These are phyloP conservation scores for Macrobrachium rosenbergii DNA, from an alignment of 1,140 invertebrate genomes.

Conservation along the genomic window DNA sequence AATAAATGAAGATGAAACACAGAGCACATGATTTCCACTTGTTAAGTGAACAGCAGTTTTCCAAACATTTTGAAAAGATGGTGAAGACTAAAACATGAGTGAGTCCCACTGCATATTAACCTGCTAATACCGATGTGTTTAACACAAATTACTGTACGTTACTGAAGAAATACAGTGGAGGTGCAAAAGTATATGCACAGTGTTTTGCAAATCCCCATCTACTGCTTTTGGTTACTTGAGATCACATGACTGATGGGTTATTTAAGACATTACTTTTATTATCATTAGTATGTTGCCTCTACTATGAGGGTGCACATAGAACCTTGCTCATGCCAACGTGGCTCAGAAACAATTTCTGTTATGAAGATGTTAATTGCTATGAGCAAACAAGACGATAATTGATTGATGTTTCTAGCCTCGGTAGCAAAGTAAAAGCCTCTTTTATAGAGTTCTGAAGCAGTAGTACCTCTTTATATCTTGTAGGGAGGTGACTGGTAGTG, in stretches of 20 bases:
- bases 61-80: neutral
- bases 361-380: conserved; percentile 1
- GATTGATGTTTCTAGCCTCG: conserved; percentile 52
- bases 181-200: too few relatives aligned
- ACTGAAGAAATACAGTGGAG: too few relatives aligned
- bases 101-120: too few relatives aligned
- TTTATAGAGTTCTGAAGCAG: conserved; percentile 48
- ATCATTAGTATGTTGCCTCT: conserved; percentile 14
- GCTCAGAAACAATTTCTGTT: conserved; percentile 50
- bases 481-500: conserved; percentile 50
- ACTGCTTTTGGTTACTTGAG: too few relatives aligned
- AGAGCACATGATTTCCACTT: conserved; percentile 56
- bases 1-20: conserved; percentile 24
- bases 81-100: too few relatives aligned
- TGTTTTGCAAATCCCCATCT: too few relatives aligned
- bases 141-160: too few relatives aligned
- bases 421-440: conserved; percentile 49
- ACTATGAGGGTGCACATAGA: conserved; percentile 50
- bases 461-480: conserved; percentile 53
- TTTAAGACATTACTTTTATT: too few relatives aligned
- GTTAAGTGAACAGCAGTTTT: conserved; percentile 36
- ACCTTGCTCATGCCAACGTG: conserved; percentile 57
- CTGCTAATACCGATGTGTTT: too few relatives aligned
- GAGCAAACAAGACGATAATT: conserved; percentile 26
- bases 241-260: too few relatives aligned